Percentiles rank a stretch among this genome's conserved stretches.
These are phyloP conservation scores for Brachypterus glaber DNA, from an alignment of 2,888 invertebrate genomes.

Conservation along the genomic window DNA sequence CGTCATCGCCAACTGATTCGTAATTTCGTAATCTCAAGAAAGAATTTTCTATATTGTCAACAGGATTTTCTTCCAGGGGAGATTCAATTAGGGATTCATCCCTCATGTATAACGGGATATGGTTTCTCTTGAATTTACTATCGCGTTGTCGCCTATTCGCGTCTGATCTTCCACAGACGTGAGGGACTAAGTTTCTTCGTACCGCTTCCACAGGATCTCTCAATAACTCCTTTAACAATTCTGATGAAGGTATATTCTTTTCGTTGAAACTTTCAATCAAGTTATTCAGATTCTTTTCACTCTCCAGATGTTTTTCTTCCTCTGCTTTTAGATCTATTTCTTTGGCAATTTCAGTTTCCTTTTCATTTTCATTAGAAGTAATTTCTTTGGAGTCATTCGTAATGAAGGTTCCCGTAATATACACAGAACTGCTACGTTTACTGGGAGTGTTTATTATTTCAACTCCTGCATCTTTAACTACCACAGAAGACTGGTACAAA, in stretches of 20 bases:
- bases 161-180: slow-evolving; percentile 60
- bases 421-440: slow-evolving; percentile 36
- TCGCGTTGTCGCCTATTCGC: slow-evolving; percentile 39
- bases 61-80: slow-evolving; percentile 50
- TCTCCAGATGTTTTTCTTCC: not conserved
- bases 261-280: slow-evolving; percentile 22
- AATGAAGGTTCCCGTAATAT: slow-evolving; percentile 36
- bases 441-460: slow-evolving; percentile 18
- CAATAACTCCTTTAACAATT: slow-evolving; percentile 47
- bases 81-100: slow-evolving; percentile 46
- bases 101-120: slow-evolving; percentile 47
- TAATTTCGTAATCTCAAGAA: slow-evolving; percentile 48
- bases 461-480: slow-evolving; percentile 51
- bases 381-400: slow-evolving; percentile 10
- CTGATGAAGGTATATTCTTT: slow-evolving; percentile 21
- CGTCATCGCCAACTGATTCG: slow-evolving; percentile 37
- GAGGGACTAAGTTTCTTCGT: slow-evolving; percentile 62
- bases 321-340: slow-evolving; percentile 7
- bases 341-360: slow-evolving; percentile 3
- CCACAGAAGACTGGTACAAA: slow-evolving; percentile 63
- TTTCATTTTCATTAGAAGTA: not conserved
- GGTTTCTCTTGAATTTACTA: slow-evolving; percentile 40
- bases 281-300: not conserved
- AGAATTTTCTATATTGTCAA: slow-evolving; percentile 58
- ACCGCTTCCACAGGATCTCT: slow-evolving; percentile 70